Percentiles rank a stretch among this genome's conserved stretches.
Conservation (phyloP, 2,113 vertebrate genomes). For the Egretta garzetta region DNA sequence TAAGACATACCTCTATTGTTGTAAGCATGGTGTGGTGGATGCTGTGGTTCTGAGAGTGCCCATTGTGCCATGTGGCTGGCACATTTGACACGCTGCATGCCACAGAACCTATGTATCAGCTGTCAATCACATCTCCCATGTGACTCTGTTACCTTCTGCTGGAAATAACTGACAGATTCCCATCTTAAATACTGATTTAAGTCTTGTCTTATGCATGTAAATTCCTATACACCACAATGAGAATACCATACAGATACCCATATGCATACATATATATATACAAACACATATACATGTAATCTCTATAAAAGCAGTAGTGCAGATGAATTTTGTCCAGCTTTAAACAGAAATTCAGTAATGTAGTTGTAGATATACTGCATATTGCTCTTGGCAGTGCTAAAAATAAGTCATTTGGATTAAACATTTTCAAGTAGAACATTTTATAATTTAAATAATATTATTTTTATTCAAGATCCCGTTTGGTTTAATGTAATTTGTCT, state of each 20-base stretch:
- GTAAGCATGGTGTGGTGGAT: not conserved
- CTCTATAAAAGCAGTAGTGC: not conserved
- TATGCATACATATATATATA: not conserved
- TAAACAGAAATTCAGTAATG: conserved; percentile 21
- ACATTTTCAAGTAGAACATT: conserved; percentile 26
- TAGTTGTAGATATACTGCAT: conserved; percentile 21
- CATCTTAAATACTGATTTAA: not conserved
- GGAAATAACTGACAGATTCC: not conserved
- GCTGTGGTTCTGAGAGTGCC: not conserved
- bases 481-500: conserved; percentile 45
- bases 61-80: not conserved
- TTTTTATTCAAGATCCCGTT: conserved; percentile 40
- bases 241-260: not conserved
- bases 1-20: not conserved
- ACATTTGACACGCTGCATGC: not conserved
- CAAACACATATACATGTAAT: not conserved
- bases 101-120: not conserved
- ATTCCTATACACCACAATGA: not conserved
- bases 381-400: conserved; percentile 53
- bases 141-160: not conserved
- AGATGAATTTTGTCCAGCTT: not conserved
- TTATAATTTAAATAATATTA: conserved; percentile 60
- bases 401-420: conserved; percentile 55
- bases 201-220: not conserved
- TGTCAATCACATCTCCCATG: not conserved